phyloP scores from a whole-genome alignment of 2,113 vertebrate genomes.

The Gymnarchus niloticus region DNA sequence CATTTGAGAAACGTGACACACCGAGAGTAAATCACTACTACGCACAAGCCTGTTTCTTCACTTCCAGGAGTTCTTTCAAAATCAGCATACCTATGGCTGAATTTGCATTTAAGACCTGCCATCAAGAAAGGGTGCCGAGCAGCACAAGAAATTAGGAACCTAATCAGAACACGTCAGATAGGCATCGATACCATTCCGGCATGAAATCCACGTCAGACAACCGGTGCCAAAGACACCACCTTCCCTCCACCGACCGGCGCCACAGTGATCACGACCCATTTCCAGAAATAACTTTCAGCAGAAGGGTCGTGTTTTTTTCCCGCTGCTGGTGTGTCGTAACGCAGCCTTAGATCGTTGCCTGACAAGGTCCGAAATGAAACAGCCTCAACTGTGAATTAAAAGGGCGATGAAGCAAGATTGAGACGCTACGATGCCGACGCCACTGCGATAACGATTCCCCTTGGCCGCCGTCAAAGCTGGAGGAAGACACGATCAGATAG shows the following conservation, averaged over 20 bases:
- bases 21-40: not conserved
- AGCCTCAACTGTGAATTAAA: not conserved
- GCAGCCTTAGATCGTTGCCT: not conserved
- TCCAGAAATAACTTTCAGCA: constrained; percentile 4
- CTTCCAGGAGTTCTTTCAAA: no score
- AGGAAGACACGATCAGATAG: not conserved
- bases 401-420: not conserved
- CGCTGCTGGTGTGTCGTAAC: not conserved
- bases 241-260: not conserved
- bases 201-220: not conserved
- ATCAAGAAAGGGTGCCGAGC: not conserved
- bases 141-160: not conserved
- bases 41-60: not conserved
- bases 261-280: not conserved
- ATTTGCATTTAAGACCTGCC: not conserved
- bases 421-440: not conserved
- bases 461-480: not conserved
- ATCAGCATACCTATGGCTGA: not conserved
- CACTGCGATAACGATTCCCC: not conserved
- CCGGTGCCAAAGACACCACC: not conserved
- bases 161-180: not conserved
- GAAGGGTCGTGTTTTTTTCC: not conserved
- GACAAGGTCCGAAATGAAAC: not conserved
- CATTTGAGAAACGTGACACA: not conserved
- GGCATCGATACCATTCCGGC: not conserved